phyloP scores from a whole-genome alignment of 2,113 vertebrate species.

The Actinemys pallida region DNA sequence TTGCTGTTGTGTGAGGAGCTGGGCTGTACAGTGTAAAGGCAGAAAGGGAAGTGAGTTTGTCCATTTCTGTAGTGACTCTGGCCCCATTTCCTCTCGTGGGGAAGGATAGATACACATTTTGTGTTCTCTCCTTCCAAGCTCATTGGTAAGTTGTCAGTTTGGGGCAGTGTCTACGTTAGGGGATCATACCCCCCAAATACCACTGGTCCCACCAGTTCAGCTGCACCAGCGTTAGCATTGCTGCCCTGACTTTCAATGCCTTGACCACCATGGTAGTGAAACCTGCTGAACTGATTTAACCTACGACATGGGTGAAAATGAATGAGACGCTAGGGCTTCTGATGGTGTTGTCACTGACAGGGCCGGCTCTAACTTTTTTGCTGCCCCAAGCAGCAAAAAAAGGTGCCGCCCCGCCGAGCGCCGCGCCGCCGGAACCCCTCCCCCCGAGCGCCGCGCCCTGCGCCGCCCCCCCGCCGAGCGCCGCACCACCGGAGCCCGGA shows the following conservation, averaged over 20 bases:
- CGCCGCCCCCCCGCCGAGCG: too few relatives aligned
- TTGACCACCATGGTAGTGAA: not conserved
- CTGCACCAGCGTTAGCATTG: too few relatives aligned
- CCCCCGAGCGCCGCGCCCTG: too few relatives aligned
- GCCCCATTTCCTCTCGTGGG: fast-evolving
- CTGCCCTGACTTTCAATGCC: not conserved
- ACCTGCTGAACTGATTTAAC: not conserved
- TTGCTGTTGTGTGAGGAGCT: not conserved
- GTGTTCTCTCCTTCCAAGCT: fast-evolving
- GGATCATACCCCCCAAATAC: too few relatives aligned
- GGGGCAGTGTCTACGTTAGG: fast-evolving
- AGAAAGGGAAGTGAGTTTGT: not conserved
- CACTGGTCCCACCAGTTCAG: not conserved
- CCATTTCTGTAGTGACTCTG: not conserved
- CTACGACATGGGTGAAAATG: not conserved
- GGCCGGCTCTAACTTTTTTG: too few relatives aligned
- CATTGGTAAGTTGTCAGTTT: fast-evolving
- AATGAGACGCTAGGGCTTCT: not conserved
- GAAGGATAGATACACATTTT: fast-evolving
- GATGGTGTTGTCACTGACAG: too few relatives aligned
- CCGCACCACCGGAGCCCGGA: too few relatives aligned
- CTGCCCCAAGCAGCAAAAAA: too few relatives aligned
- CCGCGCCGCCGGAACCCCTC: too few relatives aligned
- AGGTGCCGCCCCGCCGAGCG: too few relatives aligned
- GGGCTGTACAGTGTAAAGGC: not conserved